phyloP scores from a whole-genome alignment of 2,888 invertebrate genomes.

The Chouioia cunea region DNA sequence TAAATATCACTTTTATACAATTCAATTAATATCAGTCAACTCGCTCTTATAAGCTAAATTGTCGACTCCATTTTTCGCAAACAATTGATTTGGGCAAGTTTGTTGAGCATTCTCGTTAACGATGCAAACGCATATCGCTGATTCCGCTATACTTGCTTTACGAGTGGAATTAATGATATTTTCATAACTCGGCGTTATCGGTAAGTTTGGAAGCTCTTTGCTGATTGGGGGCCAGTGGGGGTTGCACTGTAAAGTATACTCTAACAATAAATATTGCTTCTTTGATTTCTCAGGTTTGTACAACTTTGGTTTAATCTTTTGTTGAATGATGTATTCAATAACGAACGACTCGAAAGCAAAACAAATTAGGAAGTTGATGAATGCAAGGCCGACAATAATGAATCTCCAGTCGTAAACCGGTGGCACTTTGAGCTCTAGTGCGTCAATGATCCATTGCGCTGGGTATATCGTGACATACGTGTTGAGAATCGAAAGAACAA shows the following conservation, averaged over 20 bases:
- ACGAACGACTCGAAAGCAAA: slow-evolving; percentile 73
- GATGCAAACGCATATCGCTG: slow-evolving; percentile 34
- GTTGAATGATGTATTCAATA: slow-evolving; percentile 74
- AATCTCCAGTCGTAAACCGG: slow-evolving; percentile 67
- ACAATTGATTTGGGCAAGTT: slow-evolving; percentile 12
- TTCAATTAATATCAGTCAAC: slow-evolving; percentile 30
- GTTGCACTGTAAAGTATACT: slow-evolving; percentile 71
- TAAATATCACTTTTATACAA: slow-evolving; percentile 39
- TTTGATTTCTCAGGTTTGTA: slow-evolving; percentile 72
- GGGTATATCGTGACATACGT: slow-evolving; percentile 70
- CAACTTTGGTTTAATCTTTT: slow-evolving; percentile 70
- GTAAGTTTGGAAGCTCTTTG: slow-evolving; percentile 54
- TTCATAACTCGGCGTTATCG: slow-evolving; percentile 56
- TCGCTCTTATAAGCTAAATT: slow-evolving; percentile 50
- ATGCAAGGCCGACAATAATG: slow-evolving; percentile 63
- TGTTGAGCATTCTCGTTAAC: slow-evolving; percentile 40
- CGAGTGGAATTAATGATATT: slow-evolving; percentile 53
- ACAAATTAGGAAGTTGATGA: slow-evolving; percentile 71
- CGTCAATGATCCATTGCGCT: slow-evolving; percentile 66
- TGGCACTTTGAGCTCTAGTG: slow-evolving; percentile 64
- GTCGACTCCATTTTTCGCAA: slow-evolving; percentile 46
- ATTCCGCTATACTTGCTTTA: slow-evolving; percentile 47
- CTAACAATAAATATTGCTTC: slow-evolving; percentile 75
- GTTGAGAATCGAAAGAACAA: slow-evolving; percentile 70
- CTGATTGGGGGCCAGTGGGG: slow-evolving; percentile 76